A percentile compares a stretch with the other conserved stretches of the same genome.
phyloP scores from a whole-genome alignment of 2,797 vertebrate genomes.

The Chaunax sp. region DNA sequence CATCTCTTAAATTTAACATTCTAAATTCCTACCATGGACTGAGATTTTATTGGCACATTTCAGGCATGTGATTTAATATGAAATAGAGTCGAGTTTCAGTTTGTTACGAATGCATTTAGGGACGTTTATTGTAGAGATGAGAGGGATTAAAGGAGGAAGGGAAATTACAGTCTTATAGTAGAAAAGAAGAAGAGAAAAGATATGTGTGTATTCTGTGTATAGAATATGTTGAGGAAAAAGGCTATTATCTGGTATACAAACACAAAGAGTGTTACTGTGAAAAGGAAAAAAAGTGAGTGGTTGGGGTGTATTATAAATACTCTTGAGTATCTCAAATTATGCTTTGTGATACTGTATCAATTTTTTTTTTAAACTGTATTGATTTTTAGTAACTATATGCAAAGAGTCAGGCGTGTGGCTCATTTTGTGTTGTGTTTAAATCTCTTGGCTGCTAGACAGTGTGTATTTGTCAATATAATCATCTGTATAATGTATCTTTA shows the following conservation, averaged over 20 bases:
- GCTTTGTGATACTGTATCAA: too few relatives aligned
- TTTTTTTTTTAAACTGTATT: too few relatives aligned
- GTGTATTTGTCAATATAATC: too few relatives aligned
- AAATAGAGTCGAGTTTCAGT: constrained; percentile 52
- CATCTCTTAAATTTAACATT: constrained; percentile 76
- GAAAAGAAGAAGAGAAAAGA: neutral
- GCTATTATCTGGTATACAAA: neutral
- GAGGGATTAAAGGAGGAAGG: constrained; percentile 26
- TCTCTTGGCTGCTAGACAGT: too few relatives aligned
- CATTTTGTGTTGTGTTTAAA: too few relatives aligned
- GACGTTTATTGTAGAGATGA: constrained; percentile 38
- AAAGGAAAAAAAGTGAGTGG: constrained; percentile 22
- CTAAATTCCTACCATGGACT: constrained; percentile 61
- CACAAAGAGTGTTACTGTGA: constrained; percentile 7
- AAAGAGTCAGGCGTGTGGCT: too few relatives aligned
- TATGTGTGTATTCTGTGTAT: too few relatives aligned
- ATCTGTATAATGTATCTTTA: too few relatives aligned
- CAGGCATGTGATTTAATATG: constrained; percentile 64
- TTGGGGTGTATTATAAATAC: too few relatives aligned
- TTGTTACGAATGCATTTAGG: constrained; percentile 60
- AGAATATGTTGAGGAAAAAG: neutral
- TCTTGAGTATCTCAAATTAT: too few relatives aligned
- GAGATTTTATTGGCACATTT: constrained; percentile 73
- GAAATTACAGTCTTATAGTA: constrained; percentile 1
- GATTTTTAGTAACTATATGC: too few relatives aligned